These are phyloP conservation scores for Odontesthes bonariensis DNA, from an alignment of 2,113 vertebrate species.

Conservation along the genomic window DNA sequence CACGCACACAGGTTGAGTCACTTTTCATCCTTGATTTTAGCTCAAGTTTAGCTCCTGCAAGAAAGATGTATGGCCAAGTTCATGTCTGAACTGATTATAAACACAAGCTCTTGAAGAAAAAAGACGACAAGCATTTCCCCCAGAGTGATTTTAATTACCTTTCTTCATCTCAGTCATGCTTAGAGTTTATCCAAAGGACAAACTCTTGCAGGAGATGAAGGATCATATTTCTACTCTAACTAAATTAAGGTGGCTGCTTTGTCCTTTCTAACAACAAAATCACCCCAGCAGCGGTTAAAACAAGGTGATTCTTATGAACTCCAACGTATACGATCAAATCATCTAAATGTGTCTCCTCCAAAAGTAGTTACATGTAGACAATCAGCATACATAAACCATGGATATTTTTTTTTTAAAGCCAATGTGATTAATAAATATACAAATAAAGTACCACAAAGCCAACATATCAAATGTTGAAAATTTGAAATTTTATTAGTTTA, in stretches of 20 bases:
- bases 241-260: conserved; percentile 43
- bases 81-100: conserved; percentile 64
- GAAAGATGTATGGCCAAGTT: conserved; percentile 59
- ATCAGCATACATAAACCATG: no score
- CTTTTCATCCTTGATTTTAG: conserved; percentile 39
- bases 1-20: conserved; percentile 8
- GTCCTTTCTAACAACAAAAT: conserved; percentile 32
- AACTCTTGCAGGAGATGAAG: conserved; percentile 62
- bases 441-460: no score
- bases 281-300: conserved; percentile 8
- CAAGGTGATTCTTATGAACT: conserved; percentile 32
- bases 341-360: background rate
- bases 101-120: conserved; percentile 58
- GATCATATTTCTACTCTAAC: conserved; percentile 59
- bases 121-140: conserved; percentile 69
- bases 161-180: conserved; percentile 64
- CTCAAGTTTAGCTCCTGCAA: conserved; percentile 19
- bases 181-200: conserved; percentile 67
- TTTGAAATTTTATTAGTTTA: no score
- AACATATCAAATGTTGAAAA: no score
- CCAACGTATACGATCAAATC: conserved; percentile 6
- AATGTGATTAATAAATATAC: no score
- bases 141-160: conserved; percentile 70
- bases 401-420: no score
- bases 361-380: conserved; percentile 6